Evolutionary conservation across 2,888 invertebrate genomes (phyloP), one percentile per base, ranked within the genome.

Genomic region (Idaea dimidiata): DNA sequence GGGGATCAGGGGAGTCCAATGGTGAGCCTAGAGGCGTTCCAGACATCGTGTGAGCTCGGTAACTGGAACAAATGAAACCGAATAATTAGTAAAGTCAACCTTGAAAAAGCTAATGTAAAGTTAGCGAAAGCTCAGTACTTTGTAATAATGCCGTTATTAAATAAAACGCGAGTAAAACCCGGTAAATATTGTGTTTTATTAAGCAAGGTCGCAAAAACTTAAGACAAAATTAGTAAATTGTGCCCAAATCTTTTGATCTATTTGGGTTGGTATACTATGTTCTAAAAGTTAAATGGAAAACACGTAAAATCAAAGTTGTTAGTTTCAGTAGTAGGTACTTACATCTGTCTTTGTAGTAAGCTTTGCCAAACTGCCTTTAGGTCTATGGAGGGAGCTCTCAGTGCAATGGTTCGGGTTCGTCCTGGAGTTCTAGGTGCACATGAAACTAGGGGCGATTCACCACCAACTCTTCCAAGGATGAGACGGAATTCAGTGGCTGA

Each of bases 291-390:
- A n/a, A n/a, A n/a, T n/a, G n/a, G n/a, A n/a, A n/a, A n/a, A n/a
- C n/a, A n/a, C n/a, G n/a, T n/a, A 53, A 53, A 10, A 53, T 53
- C 10, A 6, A 4, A 61, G 16, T 10, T 43, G 10, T 31, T 5
- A 16, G 56, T 6, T 33, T 57, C 55, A 16, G 7, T 59, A 57
- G 16, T 24, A 53, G 33, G 14, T 56, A 93, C 95, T 95, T 88
- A 97, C 97, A 97, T 97, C 91, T 97, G 97, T 68, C 97, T 93
- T 78, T 97, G 97, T 24, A 97, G 93, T 63, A 97, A 93, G 86
- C 97, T 97, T 88, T 97, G 97, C 97, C 97, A 97, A 8, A 97
- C 97, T 54, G 97, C 97, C 82, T 97, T 97, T 54, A 97, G 87
- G 82, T 97, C 97, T 64, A 96, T 93, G 0, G 96, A 97, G 0